Conservation (phyloP, 2,113 vertebrate species). For the Chaetops frenatus region DNA sequence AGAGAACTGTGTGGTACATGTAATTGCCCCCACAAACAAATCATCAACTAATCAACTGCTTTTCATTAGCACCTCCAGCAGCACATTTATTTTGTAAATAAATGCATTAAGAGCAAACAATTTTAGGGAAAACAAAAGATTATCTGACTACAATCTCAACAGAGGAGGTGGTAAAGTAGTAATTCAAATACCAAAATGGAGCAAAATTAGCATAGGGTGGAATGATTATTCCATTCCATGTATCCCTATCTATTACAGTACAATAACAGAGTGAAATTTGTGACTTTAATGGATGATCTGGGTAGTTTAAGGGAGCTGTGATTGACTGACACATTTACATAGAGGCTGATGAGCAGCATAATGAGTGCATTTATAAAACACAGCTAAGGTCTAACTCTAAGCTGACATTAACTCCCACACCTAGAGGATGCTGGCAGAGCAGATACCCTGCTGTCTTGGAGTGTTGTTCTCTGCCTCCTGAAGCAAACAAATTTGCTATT, state of each 20-base stretch:
- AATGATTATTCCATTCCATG: constrained; percentile 35
- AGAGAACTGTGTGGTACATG: neutral
- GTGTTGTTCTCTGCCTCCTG: neutral
- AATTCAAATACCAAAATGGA: constrained; percentile 48
- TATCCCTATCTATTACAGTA: constrained; percentile 22
- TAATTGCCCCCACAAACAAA: constrained; percentile 65
- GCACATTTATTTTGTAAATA: too few species aligned
- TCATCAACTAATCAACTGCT: constrained; percentile 59
- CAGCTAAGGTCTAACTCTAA: neutral
- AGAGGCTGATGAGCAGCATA: constrained; percentile 47
- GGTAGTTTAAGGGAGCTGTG: constrained; percentile 38
- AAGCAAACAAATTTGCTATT: neutral
- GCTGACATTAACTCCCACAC: neutral
- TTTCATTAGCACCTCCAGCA: constrained; percentile 53
- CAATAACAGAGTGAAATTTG: constrained; percentile 37
- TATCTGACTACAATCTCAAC: too few species aligned
- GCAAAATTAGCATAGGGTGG: constrained; percentile 37
- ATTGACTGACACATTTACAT: constrained; percentile 62
- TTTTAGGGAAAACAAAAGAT: too few species aligned
- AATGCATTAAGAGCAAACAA: too few species aligned
- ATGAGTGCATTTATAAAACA: constrained; percentile 44
- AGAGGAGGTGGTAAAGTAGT: constrained; percentile 12
- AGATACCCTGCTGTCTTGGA: neutral
- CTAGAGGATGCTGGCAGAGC: neutral
- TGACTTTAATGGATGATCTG: constrained; percentile 57